A percentile compares a stretch with the other conserved stretches of the same genome.
These are phyloP conservation scores for Microcebus jonahi DNA, from an alignment of 2,113 vertebrate genomes.

Conservation along the genomic window DNA sequence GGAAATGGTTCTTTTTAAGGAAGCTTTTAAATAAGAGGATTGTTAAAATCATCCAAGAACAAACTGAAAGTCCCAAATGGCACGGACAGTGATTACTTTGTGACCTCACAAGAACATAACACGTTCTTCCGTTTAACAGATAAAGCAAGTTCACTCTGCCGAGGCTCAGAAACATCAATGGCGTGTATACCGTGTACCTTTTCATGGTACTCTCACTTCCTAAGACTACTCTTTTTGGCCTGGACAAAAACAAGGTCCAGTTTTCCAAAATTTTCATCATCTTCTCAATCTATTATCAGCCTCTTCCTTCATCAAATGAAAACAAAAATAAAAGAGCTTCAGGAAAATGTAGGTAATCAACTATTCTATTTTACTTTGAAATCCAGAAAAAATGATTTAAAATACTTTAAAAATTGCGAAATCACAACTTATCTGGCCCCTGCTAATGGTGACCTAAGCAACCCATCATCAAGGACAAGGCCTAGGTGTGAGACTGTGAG, in stretches of 20 bases:
- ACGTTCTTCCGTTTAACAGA: not conserved
- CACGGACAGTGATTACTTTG: accelerated
- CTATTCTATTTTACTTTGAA: not conserved
- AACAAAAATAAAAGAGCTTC: constrained; percentile 33
- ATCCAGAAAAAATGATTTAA: not conserved
- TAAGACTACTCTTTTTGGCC: not conserved
- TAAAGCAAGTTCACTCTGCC: not conserved
- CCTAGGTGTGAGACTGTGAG: not conserved
- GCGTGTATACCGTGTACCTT: not conserved
- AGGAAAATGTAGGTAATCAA: constrained; percentile 4
- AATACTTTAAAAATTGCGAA: not conserved
- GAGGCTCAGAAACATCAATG: not conserved
- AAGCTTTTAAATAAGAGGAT: not conserved
- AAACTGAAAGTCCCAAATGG: not conserved
- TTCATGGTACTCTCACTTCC: not conserved
- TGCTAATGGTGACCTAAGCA: not conserved
- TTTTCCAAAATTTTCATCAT: not conserved
- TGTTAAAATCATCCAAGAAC: not conserved
- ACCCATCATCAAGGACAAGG: not conserved
- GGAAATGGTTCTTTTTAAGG: not conserved
- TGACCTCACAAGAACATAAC: not conserved
- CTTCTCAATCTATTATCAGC: not conserved
- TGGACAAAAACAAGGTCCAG: not conserved
- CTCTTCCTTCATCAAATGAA: not conserved
- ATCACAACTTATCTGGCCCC: not conserved